Percentiles rank a stretch among this genome's conserved stretches.
Conservation (phyloP, 2,113 vertebrate species). For the Nerophis ophidion region DNA sequence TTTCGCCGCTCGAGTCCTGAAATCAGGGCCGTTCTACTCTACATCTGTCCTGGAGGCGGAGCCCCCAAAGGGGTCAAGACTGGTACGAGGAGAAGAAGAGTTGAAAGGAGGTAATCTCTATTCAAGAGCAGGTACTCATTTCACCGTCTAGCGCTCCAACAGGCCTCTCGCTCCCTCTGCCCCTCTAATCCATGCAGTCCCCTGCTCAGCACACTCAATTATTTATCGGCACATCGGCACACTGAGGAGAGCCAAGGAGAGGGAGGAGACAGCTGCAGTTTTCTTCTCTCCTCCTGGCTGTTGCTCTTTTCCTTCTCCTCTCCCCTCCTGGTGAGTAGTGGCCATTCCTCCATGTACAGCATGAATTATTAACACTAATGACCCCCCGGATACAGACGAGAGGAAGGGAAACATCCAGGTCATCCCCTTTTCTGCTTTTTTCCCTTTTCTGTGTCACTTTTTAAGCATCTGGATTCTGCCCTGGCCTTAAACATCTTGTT, state of each 20-base stretch:
- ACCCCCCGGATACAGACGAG: constrained; percentile 12
- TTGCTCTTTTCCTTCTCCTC: constrained; percentile 27
- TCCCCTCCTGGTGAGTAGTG: constrained; percentile 21
- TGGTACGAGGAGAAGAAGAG: constrained; percentile 20
- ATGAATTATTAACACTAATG: constrained; percentile 36
- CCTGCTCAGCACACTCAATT: constrained; percentile 59
- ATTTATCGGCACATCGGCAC: constrained; percentile 57
- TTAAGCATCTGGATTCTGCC: constrained; percentile 14
- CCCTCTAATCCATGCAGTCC: constrained; percentile 48
- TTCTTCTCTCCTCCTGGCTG: constrained; percentile 24
- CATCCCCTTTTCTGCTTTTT: constrained; percentile 27
- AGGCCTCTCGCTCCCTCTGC: constrained; percentile 23
- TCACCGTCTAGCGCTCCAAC: constrained; percentile 39
- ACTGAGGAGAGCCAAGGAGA: constrained; percentile 34
- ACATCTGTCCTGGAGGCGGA: constrained; percentile 2
- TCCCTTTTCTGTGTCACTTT: background rate
- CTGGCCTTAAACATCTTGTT: constrained; percentile 4
- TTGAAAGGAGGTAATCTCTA: constrained; percentile 37
- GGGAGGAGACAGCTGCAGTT: constrained; percentile 33
- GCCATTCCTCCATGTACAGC: constrained; percentile 22
- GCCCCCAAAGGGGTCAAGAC: constrained; percentile 20
- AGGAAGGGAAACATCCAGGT: constrained; percentile 17
- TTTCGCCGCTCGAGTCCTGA: background rate
- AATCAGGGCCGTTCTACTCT: constrained; percentile 5
- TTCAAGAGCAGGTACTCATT: constrained; percentile 39